These are phyloP conservation scores for Gulo gulo DNA, from an alignment of 2,113 vertebrate genomes.

Conservation along the genomic window DNA sequence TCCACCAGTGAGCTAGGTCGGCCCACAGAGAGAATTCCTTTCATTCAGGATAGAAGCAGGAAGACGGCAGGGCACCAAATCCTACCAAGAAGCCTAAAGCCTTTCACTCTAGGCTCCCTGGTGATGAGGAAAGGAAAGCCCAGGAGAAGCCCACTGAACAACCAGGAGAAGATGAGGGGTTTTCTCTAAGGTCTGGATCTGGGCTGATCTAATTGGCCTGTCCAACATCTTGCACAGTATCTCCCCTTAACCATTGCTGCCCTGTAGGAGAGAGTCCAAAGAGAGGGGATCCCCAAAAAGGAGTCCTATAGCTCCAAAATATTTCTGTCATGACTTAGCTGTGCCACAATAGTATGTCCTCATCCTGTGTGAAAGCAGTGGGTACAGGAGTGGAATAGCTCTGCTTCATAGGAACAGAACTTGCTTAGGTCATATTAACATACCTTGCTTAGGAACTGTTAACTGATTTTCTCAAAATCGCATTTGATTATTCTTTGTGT, in stretches of 20 bases:
- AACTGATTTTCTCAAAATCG: neutral
- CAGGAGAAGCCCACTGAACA: neutral
- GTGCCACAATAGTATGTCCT: neutral
- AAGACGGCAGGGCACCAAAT: neutral
- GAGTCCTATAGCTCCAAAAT: neutral
- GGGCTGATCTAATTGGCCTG: neutral
- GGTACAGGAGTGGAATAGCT: rapidly evolving
- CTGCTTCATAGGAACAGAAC: neutral
- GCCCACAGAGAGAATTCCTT: neutral
- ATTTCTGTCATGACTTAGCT: neutral
- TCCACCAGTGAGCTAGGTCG: neutral
- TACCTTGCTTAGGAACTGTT: neutral
- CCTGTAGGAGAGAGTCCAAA: neutral
- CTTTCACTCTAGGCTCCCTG: neutral
- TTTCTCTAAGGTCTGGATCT: neutral
- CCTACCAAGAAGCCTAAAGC: neutral
- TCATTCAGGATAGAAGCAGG: neutral
- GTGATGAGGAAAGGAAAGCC: neutral
- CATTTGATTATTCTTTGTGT: neutral
- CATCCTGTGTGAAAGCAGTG: neutral
- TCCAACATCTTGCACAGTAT: neutral
- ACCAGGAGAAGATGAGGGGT: neutral
- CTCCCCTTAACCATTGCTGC: neutral
- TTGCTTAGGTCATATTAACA: neutral
- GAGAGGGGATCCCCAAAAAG: neutral